These are phyloP conservation scores for Aspidoscelis tigris DNA, from an alignment of 2,113 vertebrate genomes.

Conservation along the genomic window DNA sequence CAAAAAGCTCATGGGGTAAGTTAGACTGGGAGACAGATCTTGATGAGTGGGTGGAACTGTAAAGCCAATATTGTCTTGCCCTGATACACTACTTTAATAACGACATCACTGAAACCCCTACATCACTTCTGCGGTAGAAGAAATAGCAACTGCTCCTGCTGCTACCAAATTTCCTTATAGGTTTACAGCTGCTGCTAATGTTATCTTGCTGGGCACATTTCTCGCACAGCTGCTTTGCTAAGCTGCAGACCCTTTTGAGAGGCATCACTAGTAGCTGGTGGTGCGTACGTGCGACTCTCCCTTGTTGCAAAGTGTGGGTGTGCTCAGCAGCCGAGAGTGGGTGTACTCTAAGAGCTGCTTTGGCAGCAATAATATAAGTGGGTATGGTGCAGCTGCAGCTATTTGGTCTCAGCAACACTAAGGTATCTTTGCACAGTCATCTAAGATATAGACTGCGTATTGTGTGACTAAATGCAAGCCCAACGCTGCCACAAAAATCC, in stretches of 20 bases:
- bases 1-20: neutral
- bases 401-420: conserved; percentile 37
- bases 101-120: neutral
- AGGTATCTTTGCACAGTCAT: neutral
- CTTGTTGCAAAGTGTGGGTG: conserved; percentile 30
- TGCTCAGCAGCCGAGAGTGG: conserved; percentile 40
- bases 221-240: neutral
- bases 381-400: conserved; percentile 48
- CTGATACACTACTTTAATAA: neutral
- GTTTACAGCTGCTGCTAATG: neutral
- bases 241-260: neutral
- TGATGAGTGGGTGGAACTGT: neutral
- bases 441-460: neutral
- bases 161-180: neutral
- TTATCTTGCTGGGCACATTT: neutral
- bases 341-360: conserved; percentile 37
- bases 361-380: conserved; percentile 56
- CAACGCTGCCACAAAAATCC: neutral
- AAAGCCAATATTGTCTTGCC: neutral
- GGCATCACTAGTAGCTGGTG: neutral
- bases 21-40: neutral
- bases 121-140: neutral
- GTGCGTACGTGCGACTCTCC: conserved; percentile 5
- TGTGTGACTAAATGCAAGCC: conserved; percentile 16
- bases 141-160: neutral